Conservation (phyloP, 92 coral and sea anemone genomes). For the Actinernus sp. region DNA sequence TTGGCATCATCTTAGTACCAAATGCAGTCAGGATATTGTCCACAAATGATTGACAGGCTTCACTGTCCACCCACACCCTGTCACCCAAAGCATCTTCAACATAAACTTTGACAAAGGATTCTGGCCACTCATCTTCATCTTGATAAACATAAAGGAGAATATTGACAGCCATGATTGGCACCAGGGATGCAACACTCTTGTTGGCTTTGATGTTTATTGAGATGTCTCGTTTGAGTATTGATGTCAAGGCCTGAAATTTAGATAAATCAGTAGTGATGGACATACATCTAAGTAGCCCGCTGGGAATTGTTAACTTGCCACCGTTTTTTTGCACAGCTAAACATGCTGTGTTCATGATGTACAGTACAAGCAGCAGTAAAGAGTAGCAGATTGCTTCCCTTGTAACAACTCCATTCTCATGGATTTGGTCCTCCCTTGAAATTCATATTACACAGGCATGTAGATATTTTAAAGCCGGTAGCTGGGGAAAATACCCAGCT, state of each 20-base stretch:
- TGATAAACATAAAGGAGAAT: constrained; percentile 83
- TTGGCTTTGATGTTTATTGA: constrained; percentile 76
- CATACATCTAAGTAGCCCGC: no score
- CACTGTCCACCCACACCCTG: constrained; percentile 96
- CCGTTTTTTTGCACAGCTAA: no score
- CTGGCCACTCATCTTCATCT: constrained; percentile 99
- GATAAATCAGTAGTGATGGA: no score
- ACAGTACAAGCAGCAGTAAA: no score
- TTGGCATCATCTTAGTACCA: constrained; percentile 81
- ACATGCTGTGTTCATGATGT: no score
- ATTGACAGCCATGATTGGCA: constrained; percentile 93
- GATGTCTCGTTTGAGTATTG: constrained; percentile 86
- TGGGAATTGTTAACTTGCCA: no score
- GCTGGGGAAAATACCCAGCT: no score
- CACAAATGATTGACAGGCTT: constrained; percentile 88
- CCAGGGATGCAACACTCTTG: constrained; percentile 74
- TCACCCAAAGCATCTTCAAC: constrained; percentile 98
- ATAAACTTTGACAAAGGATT: constrained; percentile 91
- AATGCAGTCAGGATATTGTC: constrained; percentile 93
- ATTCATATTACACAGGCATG: no score
- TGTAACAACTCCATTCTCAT: no score
- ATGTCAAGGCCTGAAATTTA: constrained; percentile 84
- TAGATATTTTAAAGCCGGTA: no score
- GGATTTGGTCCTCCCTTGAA: no score
- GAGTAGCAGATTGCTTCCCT: no score